Percentiles rank a stretch among this genome's conserved stretches.
Conservation (phyloP, 2,888 invertebrate species). For the Drosophila colorata region DNA sequence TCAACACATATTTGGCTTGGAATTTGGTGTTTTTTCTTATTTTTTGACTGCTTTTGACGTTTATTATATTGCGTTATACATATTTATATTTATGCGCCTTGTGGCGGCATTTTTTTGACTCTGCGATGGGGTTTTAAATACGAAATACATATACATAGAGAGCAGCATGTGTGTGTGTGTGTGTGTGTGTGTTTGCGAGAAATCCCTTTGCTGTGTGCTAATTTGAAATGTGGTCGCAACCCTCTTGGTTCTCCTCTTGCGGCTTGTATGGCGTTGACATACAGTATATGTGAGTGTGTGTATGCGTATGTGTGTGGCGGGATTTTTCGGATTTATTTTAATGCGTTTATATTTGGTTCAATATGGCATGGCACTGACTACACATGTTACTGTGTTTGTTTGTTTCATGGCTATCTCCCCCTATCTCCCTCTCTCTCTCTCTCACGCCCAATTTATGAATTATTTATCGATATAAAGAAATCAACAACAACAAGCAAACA, state of each 20-base stretch:
- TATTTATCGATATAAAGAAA: conserved; percentile 64
- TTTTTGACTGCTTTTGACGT: conserved; percentile 67
- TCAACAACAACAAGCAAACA: conserved; percentile 30
- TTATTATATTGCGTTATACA: conserved; percentile 77
- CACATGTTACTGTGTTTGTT: conserved; percentile 18
- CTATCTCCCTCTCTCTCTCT: background rate
- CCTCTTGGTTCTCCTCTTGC: conserved; percentile 34
- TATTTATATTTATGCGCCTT: conserved; percentile 73
- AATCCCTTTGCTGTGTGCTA: conserved; percentile 61
- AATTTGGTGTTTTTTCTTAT: conserved; percentile 21
- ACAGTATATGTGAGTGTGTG: conserved; percentile 17
- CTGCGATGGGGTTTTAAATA: conserved; percentile 39
- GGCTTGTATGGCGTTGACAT: conserved; percentile 38
- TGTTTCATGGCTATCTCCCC: background rate
- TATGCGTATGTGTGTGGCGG: conserved; percentile 29
- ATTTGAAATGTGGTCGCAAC: conserved; percentile 75
- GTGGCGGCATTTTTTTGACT: conserved; percentile 46
- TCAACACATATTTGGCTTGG: conserved; percentile 33
- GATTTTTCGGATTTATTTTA: conserved; percentile 74
- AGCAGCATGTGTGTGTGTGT: background rate
- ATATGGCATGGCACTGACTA: conserved; percentile 56
- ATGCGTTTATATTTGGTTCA: conserved; percentile 68
- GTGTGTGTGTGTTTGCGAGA: conserved; percentile 17
- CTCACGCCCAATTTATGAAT: conserved; percentile 64
- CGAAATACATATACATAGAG: conserved; percentile 15